phyloP scores from a whole-genome alignment of 1,140 invertebrate species.

The Musca vetustissima region DNA sequence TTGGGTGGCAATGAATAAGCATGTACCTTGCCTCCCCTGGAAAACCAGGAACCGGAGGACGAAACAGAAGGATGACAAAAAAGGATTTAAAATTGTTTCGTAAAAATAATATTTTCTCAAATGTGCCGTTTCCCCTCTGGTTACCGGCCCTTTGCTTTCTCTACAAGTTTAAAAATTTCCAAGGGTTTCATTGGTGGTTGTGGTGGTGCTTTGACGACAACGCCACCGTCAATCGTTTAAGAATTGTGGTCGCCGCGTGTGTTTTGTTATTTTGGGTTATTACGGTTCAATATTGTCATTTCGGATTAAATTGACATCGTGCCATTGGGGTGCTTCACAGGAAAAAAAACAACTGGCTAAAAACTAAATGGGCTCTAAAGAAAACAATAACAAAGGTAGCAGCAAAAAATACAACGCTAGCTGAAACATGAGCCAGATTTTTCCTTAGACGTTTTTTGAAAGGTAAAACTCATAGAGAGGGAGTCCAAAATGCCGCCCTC shows the following conservation, averaged over 20 bases:
- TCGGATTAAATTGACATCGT: slow-evolving; percentile 23
- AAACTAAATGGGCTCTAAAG: slow-evolving; percentile 13
- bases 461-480: no score
- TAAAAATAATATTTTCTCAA: slow-evolving; percentile 19
- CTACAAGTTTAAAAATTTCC: neutral
- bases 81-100: slow-evolving; percentile 13
- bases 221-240: slow-evolving; percentile 6
- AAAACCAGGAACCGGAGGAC: no score
- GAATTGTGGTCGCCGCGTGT: neutral
- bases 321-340: slow-evolving; percentile 14
- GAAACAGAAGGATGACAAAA: neutral
- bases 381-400: neutral
- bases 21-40: no score
- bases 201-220: neutral
- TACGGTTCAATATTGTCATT: slow-evolving; percentile 26
- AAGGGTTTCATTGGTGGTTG: slow-evolving; percentile 4
- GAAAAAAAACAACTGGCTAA: slow-evolving; percentile 5
- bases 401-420: no score
- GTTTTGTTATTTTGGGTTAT: slow-evolving; percentile 24
- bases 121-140: neutral
- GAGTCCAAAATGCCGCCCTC: no score
- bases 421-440: no score
- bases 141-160: no score
- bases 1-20: no score
- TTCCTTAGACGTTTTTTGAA: no score